These are phyloP conservation scores for Podabrus alpinus DNA, from an alignment of 2,888 invertebrate species.

Conservation along the genomic window DNA sequence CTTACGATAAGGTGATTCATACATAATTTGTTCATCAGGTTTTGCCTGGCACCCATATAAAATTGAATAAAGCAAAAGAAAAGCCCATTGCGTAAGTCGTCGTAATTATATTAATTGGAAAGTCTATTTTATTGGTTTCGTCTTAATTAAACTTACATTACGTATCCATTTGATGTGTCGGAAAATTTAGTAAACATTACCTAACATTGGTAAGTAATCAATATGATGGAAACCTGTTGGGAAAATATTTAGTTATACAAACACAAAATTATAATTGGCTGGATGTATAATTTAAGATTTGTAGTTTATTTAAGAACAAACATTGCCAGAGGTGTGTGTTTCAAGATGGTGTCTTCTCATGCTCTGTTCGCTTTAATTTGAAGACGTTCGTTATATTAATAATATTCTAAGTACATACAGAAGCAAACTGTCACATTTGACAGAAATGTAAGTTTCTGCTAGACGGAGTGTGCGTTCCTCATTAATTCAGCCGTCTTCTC, in stretches of 20 bases:
- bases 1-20: background rate
- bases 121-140: background rate
- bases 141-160: background rate
- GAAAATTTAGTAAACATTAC: background rate
- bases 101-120: too few species aligned
- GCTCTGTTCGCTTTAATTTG: slow-evolving; percentile 16
- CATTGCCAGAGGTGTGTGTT: slow-evolving; percentile 2
- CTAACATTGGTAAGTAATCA: background rate
- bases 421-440: slow-evolving; percentile 32
- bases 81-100: too few species aligned
- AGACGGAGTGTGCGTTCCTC: slow-evolving; percentile 43
- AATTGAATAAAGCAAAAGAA: background rate
- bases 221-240: background rate
- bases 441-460: slow-evolving; percentile 31
- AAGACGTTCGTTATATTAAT: slow-evolving; percentile 23
- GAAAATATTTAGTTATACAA: background rate
- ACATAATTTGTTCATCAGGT: background rate
- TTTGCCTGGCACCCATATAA: background rate
- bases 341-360: slow-evolving; percentile 11
- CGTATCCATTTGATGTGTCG: background rate
- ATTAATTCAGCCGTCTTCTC: slow-evolving; percentile 54
- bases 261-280: background rate
- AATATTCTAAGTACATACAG: slow-evolving; percentile 28
- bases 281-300: background rate
- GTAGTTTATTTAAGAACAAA: background rate